Conservation (phyloP, 2,113 vertebrate genomes). For the Brachionichthys hirsutus region DNA sequence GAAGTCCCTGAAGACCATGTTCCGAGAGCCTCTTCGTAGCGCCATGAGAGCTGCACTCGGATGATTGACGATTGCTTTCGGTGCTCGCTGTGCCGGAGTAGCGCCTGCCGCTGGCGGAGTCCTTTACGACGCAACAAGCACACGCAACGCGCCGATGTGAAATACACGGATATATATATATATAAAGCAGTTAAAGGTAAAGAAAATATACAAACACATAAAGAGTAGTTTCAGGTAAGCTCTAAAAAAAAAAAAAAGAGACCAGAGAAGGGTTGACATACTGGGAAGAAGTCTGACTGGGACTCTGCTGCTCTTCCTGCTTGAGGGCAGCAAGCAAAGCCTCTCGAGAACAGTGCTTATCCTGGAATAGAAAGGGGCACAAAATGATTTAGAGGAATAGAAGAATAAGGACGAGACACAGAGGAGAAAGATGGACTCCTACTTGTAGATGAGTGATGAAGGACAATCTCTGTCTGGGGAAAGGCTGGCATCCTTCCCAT, state of each 20-base stretch:
- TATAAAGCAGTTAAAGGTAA: not conserved
- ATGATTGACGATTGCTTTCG: constrained; percentile 97
- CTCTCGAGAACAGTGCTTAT: constrained; percentile 99
- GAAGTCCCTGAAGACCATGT: constrained; percentile 99
- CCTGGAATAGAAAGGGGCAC: constrained; percentile 70
- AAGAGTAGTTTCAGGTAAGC: not conserved
- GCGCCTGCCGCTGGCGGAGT: constrained; percentile 81
- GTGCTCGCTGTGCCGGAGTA: constrained; percentile 84
- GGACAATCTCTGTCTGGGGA: constrained; percentile 95
- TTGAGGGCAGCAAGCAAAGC: constrained; percentile 94
- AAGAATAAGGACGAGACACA: no score
- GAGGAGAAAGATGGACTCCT: not conserved
- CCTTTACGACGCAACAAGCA: constrained; percentile 65
- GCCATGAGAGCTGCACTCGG: constrained; percentile 98
- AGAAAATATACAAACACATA: not conserved
- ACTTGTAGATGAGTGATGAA: constrained; percentile 99
- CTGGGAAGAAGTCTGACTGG: constrained; percentile 91
- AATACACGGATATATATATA: no score
- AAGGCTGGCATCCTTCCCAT: constrained; percentile 98
- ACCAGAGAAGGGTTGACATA: constrained; percentile 37
- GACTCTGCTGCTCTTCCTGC: constrained; percentile 90
- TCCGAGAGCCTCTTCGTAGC: constrained; percentile 93
- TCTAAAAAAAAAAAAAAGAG: no score
- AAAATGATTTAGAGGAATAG: not conserved
- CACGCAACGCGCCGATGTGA: not conserved